phyloP scores from a whole-genome alignment of 2,797 vertebrate genomes.

The Propithecus perrieri region DNA sequence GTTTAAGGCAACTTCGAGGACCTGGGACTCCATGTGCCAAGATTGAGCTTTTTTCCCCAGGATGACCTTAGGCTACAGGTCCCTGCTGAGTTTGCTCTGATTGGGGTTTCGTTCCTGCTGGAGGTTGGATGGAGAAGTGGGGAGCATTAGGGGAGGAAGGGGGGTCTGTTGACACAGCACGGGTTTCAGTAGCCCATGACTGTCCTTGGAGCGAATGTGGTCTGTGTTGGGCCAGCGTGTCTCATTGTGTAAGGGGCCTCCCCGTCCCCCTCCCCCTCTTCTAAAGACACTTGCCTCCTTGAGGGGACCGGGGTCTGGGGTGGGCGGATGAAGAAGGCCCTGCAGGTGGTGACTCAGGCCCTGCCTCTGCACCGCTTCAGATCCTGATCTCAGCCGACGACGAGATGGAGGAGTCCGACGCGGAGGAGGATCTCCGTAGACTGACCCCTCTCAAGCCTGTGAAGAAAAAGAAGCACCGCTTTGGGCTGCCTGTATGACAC shows the following conservation, averaged over 20 bases:
- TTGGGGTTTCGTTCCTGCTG: background rate
- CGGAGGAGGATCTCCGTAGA: conserved; percentile 93
- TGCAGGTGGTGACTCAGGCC: background rate
- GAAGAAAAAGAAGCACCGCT: conserved; percentile 96
- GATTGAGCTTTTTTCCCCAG: background rate
- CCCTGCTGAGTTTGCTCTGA: background rate
- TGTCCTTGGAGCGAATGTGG: too few species aligned
- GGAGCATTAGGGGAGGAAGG: background rate
- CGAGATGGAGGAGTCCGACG: conserved; percentile 97
- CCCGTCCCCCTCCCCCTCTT: background rate
- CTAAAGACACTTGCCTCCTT: background rate
- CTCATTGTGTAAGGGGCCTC: background rate
- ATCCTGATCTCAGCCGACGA: conserved; percentile 98
- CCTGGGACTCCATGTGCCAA: background rate
- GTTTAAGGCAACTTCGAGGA: background rate
- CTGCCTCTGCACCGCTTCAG: conserved; percentile 81
- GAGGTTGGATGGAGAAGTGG: background rate
- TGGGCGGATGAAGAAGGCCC: background rate
- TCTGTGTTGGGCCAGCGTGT: background rate
- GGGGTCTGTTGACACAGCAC: background rate
- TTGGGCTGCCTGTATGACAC: conserved; percentile 96
- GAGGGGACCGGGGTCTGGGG: background rate
- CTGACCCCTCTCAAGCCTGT: conserved; percentile 92
- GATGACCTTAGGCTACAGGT: background rate
- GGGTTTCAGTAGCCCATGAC: background rate